These are phyloP conservation scores for Euplagia quadripunctaria DNA, from an alignment of 2,888 invertebrate species.

Conservation along the genomic window DNA sequence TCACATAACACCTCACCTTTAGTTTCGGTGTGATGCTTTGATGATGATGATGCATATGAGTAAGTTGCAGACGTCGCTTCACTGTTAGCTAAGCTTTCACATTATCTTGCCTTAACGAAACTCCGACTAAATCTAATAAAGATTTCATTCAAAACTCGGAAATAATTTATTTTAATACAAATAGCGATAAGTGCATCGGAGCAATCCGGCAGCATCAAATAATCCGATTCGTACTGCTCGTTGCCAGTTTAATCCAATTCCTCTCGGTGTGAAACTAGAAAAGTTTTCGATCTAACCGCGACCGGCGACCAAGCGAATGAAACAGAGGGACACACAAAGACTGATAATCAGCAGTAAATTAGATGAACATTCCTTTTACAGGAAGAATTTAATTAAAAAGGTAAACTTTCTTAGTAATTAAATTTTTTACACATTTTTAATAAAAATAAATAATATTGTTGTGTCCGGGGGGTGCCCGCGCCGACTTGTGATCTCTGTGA, in stretches of 20 bases:
- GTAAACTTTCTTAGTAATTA: conserved; percentile 13
- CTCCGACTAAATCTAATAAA: conserved; percentile 16
- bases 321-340: conserved; percentile 38
- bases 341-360: conserved; percentile 49
- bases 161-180: conserved; percentile 54
- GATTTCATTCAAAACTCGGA: conserved; percentile 37
- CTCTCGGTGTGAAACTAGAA: conserved; percentile 54
- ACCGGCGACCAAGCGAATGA: conserved; percentile 37
- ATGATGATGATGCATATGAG: no score
- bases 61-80: neutral
- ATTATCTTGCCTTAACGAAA: neutral
- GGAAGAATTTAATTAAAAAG: conserved; percentile 13
- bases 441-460: neutral
- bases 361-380: conserved; percentile 41
- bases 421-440: neutral
- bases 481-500: no score
- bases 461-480: no score
- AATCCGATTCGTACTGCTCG: conserved; percentile 52
- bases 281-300: conserved; percentile 59
- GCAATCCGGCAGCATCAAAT: conserved; percentile 52
- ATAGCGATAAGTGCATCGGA: conserved; percentile 42
- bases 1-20: no score
- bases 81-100: neutral
- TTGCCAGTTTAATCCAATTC: conserved; percentile 59
- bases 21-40: no score